Evolutionary conservation across 2,888 invertebrate genomes (phyloP).

Genomic region (Dicyrtoma fusca): DNA sequence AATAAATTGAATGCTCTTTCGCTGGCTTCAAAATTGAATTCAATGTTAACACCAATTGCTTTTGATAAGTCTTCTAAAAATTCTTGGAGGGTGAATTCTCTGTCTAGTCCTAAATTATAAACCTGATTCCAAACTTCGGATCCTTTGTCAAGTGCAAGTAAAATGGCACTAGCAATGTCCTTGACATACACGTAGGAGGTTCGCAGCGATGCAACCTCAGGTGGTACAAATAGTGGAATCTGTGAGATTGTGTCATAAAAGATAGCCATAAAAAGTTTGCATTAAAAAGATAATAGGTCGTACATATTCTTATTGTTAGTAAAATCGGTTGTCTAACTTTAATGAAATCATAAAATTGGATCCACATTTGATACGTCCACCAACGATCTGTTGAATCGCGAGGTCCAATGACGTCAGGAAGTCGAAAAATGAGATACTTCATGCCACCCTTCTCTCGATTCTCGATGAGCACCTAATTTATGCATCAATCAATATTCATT

Average conservation of each 20-base stretch:
- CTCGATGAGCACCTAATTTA: conserved; percentile 24
- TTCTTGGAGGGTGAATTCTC: conserved; percentile 58
- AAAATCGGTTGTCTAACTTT: conserved; percentile 43
- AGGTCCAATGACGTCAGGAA: conserved; percentile 62
- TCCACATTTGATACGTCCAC: conserved; percentile 62
- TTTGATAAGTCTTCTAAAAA: conserved; percentile 58
- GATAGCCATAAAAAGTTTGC: too few relatives aligned
- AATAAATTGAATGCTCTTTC: conserved; percentile 58
- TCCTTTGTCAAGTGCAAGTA: conserved; percentile 54
- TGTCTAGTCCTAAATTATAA: conserved; percentile 60
- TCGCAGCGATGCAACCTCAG: conserved; percentile 57
- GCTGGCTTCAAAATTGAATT: conserved; percentile 43
- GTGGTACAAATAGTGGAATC: conserved; percentile 58
- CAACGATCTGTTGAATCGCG: conserved; percentile 62
- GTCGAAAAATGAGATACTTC: conserved; percentile 59
- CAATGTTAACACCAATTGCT: conserved; percentile 40
- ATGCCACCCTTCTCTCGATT: conserved; percentile 29
- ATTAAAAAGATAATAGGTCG: neutral
- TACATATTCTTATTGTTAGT: neutral
- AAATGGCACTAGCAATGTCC: conserved; percentile 60
- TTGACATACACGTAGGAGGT: conserved; percentile 61
- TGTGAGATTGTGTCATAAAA: neutral
- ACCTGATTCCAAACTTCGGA: conserved; percentile 57
- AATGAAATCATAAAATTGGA: conserved; percentile 58
- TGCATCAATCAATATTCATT: neutral